A percentile compares a stretch with the other conserved stretches of the same genome.
phyloP scores from a whole-genome alignment of 1,140 invertebrate genomes.

The Cherax quadricarinatus region DNA sequence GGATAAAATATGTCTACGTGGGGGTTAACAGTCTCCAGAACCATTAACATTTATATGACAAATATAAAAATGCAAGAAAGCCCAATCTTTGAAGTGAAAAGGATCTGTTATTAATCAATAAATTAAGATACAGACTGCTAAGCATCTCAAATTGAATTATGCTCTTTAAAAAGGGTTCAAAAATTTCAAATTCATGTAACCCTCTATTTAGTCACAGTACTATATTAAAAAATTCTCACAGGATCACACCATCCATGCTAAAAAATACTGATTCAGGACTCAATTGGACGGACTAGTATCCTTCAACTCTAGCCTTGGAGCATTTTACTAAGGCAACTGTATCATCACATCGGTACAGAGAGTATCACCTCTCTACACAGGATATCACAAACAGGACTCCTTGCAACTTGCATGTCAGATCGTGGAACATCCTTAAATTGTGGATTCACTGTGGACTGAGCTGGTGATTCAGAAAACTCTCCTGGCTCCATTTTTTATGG shows the following conservation, averaged over 20 bases:
- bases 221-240: neutral
- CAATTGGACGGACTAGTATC: neutral
- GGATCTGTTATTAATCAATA: neutral
- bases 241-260: neutral
- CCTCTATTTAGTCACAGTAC: neutral
- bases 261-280: neutral
- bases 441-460: neutral
- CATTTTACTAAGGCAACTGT: neutral
- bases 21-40: no score
- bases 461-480: neutral
- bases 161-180: neutral
- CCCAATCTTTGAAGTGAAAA: no score
- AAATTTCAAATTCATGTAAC: neutral
- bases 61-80: neutral
- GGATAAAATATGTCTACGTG: neutral
- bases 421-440: neutral
- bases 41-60: no score
- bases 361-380: conserved; percentile 11
- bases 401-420: neutral
- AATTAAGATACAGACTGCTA: neutral
- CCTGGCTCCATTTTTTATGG: neutral
- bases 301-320: neutral
- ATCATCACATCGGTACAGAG: neutral
- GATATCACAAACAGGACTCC: neutral
- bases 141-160: neutral